phyloP scores from a whole-genome alignment of 2,888 invertebrate genomes.

The Drosophila aldrichi region DNA sequence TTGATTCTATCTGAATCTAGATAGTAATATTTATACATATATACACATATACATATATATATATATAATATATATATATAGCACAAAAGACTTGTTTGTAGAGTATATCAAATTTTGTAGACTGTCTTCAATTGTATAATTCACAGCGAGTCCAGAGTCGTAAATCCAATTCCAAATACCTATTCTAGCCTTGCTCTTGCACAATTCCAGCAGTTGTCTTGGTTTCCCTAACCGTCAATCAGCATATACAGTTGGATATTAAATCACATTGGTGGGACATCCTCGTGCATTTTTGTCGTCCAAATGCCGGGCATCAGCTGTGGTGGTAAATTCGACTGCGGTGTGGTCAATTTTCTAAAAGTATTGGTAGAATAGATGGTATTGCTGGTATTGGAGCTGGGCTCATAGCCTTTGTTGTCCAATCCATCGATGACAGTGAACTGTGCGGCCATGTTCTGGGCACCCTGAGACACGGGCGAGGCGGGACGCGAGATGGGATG shows the following conservation, averaged over 20 bases:
- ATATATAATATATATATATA: constrained; percentile 10
- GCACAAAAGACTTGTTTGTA: constrained; percentile 33
- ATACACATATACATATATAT: not conserved
- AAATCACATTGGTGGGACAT: constrained; percentile 64
- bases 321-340: constrained; percentile 85
- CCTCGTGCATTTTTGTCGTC: constrained; percentile 84
- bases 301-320: constrained; percentile 85
- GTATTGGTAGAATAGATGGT: constrained; percentile 72
- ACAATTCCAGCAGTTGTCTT: constrained; percentile 5
- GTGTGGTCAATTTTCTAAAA: constrained; percentile 71
- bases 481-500: constrained; percentile 57
- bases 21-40: constrained; percentile 16
- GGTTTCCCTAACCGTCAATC: constrained; percentile 8
- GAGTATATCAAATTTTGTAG: constrained; percentile 53
- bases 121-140: constrained; percentile 26
- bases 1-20: constrained; percentile 21
- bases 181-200: constrained; percentile 14
- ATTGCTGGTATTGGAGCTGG: constrained; percentile 26
- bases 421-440: constrained; percentile 72
- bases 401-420: constrained; percentile 76
- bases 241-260: not conserved
- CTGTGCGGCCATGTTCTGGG: constrained; percentile 68
- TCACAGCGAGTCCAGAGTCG: constrained; percentile 1
- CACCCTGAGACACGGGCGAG: constrained; percentile 47
- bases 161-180: not conserved